phyloP scores from a whole-genome alignment of 2,888 invertebrate species.

The Chironomus tentans region DNA sequence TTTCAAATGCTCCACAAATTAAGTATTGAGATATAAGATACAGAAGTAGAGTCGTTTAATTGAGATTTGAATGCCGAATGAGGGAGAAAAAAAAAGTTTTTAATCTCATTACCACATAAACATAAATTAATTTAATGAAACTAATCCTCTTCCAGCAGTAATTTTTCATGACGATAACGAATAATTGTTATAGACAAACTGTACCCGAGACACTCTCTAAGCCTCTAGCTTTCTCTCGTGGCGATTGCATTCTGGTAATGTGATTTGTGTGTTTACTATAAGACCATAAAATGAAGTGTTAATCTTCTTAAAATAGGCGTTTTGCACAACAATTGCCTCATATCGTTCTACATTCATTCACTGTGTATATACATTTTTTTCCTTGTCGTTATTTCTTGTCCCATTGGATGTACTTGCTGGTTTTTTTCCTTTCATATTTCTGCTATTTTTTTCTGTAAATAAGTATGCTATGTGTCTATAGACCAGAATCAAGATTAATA shows the following conservation, averaged over 20 bases:
- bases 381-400: too few relatives aligned
- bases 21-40: too few relatives aligned
- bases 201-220: not conserved
- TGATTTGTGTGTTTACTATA: not conserved
- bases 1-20: not conserved
- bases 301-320: conserved; percentile 17
- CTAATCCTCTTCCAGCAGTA: not conserved
- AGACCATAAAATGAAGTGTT: conserved; percentile 13
- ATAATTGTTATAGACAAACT: not conserved
- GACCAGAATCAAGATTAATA: not conserved
- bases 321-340: not conserved
- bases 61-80: too few relatives aligned
- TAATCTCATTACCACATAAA: not conserved
- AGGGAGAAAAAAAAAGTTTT: not conserved
- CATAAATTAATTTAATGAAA: not conserved
- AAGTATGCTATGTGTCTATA: not conserved
- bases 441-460: not conserved
- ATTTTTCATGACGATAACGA: not conserved
- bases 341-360: not conserved
- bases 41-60: too few relatives aligned
- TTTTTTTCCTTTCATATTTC: too few relatives aligned
- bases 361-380: too few relatives aligned
- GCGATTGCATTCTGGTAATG: too few relatives aligned
- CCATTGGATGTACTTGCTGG: too few relatives aligned
- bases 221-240: not conserved